These are phyloP conservation scores for Neogale vison DNA, from an alignment of 2,113 vertebrate species.

Conservation along the genomic window DNA sequence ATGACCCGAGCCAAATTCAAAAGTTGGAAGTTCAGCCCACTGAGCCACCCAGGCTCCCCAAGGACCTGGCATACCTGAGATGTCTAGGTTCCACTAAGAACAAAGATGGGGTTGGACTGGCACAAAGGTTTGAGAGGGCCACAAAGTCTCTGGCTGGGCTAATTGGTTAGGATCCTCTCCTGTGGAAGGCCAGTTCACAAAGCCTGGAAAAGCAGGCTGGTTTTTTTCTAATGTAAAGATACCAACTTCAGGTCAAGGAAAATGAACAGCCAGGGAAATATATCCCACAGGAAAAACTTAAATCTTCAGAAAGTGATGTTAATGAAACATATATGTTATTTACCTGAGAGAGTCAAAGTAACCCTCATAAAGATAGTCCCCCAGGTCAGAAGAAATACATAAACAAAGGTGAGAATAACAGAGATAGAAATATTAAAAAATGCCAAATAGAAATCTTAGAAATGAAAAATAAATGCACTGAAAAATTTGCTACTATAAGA, in stretches of 20 bases:
- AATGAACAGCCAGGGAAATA: neutral
- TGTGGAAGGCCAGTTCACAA: neutral
- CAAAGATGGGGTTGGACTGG: neutral
- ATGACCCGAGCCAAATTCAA: neutral
- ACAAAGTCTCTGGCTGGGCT: neutral
- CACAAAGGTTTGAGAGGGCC: neutral
- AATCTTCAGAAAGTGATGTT: neutral
- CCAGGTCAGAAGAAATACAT: neutral
- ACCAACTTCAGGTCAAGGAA: neutral
- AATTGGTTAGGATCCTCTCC: neutral
- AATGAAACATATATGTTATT: neutral
- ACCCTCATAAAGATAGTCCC: neutral
- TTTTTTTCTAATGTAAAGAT: neutral
- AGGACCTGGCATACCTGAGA: neutral
- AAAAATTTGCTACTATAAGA: neutral
- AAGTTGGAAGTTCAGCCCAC: neutral
- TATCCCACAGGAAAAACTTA: neutral
- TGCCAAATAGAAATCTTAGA: neutral
- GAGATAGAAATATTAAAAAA: neutral
- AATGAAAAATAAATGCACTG: neutral
- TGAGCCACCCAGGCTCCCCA: neutral
- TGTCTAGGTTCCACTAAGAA: neutral
- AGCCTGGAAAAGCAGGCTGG: neutral
- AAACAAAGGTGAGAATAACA: neutral
- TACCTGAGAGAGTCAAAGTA: neutral